Evolutionary conservation across 2,888 invertebrate species (phyloP), one percentile per base, ranked within the genome.

Genomic region (Phengaris alcon): DNA sequence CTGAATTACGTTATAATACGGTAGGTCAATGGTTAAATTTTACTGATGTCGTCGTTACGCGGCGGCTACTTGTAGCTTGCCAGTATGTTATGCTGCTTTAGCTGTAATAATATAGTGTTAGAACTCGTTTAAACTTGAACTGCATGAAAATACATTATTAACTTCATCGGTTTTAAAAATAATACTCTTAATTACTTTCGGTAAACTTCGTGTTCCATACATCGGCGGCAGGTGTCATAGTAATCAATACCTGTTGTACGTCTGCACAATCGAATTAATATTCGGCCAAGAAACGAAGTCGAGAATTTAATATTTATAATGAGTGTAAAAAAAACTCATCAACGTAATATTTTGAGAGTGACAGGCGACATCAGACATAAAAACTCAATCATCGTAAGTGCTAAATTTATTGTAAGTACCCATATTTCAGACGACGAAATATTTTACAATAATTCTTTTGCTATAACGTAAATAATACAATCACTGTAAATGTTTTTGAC

Each of bases 361-460:
- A 64, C 64, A 64, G 64, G 13, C 64, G 64, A 64, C 64, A 64
- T 64, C 35, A 64, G 44, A 44, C 44, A 64, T 44, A 64, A 64
- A 22, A 64, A 64, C 64, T 44, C 64, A 64, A 64, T 64, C 64
- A 35, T 44, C 10, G 64, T 35, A 12, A 64, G 64, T 64, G 64
- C 35, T 44, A 64, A 12, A 13, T 59, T 59, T 59, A 22, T 64
- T 64, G 64, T 44, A 13, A 64, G 64, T 35, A 44, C 64, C 22
- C 64, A 64, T 22, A 22, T 64, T 64, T 35, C 64, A 64, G 64
- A 35, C 6, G 35, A 64, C 64, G 35, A 64, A 64, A 64, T 35
- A 35, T 64, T 64, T 64, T 44, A 64, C 64, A 64, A 64, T 35
- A 35, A 64, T 59, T 64, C 13, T 44, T 64, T 64, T 35, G 35